phyloP scores from a whole-genome alignment of 1,140 invertebrate species.

The Aphaenogaster floridana region DNA sequence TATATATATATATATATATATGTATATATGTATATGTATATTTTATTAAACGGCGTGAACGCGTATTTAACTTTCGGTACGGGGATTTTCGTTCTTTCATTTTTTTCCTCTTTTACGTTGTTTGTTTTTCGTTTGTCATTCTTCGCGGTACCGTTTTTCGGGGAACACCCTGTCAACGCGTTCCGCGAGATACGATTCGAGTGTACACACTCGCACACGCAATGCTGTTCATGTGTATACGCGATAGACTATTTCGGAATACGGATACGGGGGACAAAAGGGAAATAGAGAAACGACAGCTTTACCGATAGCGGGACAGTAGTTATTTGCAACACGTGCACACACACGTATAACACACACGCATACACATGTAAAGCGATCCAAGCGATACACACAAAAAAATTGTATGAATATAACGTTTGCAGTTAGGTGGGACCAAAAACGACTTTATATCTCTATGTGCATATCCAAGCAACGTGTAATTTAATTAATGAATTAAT shows the following conservation, averaged over 20 bases:
- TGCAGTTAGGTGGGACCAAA: constrained; percentile 88
- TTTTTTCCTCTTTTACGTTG: constrained; percentile 8
- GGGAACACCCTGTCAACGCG: constrained; percentile 46
- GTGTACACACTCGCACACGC: constrained; percentile 37
- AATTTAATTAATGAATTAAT: constrained; percentile 87
- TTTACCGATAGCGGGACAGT: constrained; percentile 79
- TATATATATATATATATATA: neutral
- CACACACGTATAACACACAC: constrained; percentile 64
- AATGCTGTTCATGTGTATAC: constrained; percentile 81
- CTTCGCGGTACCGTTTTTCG: constrained; percentile 46
- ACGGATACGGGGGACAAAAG: constrained; percentile 41
- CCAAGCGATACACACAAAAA: constrained; percentile 75
- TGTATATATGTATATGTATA: constrained; percentile 18
- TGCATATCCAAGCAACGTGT: constrained; percentile 87
- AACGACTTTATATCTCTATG: constrained; percentile 87
- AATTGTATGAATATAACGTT: constrained; percentile 87
- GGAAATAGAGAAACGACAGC: constrained; percentile 73
- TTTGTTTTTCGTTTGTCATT: constrained; percentile 28
- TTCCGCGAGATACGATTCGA: constrained; percentile 50
- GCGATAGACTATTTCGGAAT: constrained; percentile 76
- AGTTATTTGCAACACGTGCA: constrained; percentile 78
- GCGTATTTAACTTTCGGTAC: constrained; percentile 43
- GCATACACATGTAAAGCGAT: constrained; percentile 75
- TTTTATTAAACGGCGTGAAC: constrained; percentile 43
- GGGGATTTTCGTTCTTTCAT: constrained; percentile 30